A percentile compares a stretch with the other conserved stretches of the same genome.
Conservation (phyloP, 2,888 invertebrate species). For the Nephrotoma guestfalica region DNA sequence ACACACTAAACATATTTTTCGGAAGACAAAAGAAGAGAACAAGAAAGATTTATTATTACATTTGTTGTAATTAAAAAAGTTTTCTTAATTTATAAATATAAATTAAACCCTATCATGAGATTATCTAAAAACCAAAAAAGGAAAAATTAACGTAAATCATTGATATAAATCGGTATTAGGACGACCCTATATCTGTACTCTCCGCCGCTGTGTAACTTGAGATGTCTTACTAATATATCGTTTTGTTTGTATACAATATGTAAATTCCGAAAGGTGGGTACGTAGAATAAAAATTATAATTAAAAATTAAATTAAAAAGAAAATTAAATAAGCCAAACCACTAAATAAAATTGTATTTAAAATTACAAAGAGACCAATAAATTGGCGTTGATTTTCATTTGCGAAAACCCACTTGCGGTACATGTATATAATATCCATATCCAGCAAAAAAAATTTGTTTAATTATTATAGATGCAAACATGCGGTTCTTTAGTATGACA, state of each 20-base stretch:
- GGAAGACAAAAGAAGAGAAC: conserved; percentile 13
- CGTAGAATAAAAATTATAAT: not conserved
- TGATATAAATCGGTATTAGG: not conserved
- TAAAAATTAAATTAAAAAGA: not conserved
- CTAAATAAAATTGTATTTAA: not conserved
- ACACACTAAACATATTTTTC: conserved; percentile 51
- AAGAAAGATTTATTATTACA: not conserved
- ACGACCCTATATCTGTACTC: not conserved
- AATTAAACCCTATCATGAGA: not conserved
- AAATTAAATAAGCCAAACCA: not conserved
- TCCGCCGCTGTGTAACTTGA: not conserved
- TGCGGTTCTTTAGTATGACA: not conserved
- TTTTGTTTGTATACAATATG: not conserved
- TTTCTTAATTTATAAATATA: not conserved
- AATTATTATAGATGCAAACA: not conserved
- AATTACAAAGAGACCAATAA: not conserved
- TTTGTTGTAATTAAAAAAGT: not conserved
- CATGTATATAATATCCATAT: not conserved
- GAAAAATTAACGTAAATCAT: not conserved
- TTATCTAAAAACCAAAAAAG: not conserved
- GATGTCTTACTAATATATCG: not conserved
- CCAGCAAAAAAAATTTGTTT: not conserved
- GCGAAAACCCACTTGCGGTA: not conserved
- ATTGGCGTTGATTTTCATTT: not conserved
- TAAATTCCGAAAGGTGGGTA: not conserved